Evolutionary conservation across 92 coral and sea anemone species (phyloP).

Genomic region (Epizoanthus stellaris): DNA sequence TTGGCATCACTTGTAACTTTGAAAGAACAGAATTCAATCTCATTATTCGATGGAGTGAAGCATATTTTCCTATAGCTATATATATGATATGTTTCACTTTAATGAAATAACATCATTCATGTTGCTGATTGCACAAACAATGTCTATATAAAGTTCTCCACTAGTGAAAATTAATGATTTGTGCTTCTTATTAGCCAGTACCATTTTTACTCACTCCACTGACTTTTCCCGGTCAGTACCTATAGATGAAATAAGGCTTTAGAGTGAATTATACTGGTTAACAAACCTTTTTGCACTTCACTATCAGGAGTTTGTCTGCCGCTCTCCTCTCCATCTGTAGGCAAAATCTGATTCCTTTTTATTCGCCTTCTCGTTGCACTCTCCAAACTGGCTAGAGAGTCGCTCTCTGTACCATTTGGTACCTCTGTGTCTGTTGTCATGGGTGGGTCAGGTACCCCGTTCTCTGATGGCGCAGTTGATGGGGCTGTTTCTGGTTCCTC

Average conservation of each 20-base stretch:
- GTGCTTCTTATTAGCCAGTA: too few relatives aligned
- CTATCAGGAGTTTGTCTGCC: constrained; percentile 97
- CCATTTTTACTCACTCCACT: too few relatives aligned
- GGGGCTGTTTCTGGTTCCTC: constrained; percentile 48
- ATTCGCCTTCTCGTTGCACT: constrained; percentile 79
- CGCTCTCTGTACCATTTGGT: constrained; percentile 81
- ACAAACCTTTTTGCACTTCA: constrained; percentile 85
- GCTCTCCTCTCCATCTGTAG: constrained; percentile 91
- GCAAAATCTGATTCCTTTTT: constrained; percentile 89
- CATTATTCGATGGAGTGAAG: too few relatives aligned
- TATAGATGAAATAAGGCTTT: neutral
- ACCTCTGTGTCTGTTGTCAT: constrained; percentile 83
- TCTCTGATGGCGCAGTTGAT: constrained; percentile 63
- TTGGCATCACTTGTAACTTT: too few relatives aligned
- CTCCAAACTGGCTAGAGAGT: constrained; percentile 83
- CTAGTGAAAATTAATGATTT: too few relatives aligned
- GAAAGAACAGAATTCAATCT: too few relatives aligned
- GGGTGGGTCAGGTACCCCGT: constrained; percentile 77
- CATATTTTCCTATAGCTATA: too few relatives aligned
- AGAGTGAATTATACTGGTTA: neutral
- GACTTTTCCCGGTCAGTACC: too few relatives aligned
- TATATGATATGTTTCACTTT: too few relatives aligned
- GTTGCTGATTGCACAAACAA: too few relatives aligned
- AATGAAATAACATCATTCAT: too few relatives aligned
- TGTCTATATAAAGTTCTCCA: too few relatives aligned